Conservation (phyloP, 2,888 invertebrate species). For the Lasioglossum villosulum region DNA sequence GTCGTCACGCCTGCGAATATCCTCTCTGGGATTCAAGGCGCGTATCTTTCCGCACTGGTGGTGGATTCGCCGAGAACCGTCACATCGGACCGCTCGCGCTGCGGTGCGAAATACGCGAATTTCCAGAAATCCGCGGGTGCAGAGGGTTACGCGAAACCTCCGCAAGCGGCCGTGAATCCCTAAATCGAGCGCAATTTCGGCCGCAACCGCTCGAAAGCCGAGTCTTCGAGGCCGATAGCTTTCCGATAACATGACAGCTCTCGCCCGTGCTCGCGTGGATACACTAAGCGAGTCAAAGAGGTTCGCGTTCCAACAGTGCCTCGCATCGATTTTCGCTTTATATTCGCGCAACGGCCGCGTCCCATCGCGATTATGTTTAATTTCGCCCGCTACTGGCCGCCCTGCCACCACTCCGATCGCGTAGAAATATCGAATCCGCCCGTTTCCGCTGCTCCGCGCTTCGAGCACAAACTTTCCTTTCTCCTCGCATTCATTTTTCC, state of each 20-base stretch:
- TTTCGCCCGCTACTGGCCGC: neutral
- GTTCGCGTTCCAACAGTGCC: neutral
- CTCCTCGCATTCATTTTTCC: neutral
- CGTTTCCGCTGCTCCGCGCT: neutral
- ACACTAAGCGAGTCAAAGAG: neutral
- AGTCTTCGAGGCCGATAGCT: conserved; percentile 32
- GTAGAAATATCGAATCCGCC: conserved; percentile 11
- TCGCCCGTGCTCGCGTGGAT: neutral
- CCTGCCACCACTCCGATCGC: neutral
- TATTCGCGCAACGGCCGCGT: neutral
- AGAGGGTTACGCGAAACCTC: conserved; percentile 1
- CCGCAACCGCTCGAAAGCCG: conserved; percentile 8
- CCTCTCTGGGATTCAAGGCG: conserved; percentile 16
- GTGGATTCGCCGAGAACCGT: conserved; percentile 30
- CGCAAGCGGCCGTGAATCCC: neutral
- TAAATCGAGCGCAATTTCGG: conserved; percentile 33
- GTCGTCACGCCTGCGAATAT: conserved; percentile 27
- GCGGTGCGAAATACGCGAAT: conserved; percentile 24
- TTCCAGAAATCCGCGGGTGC: conserved; percentile 28
- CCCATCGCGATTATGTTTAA: neutral
- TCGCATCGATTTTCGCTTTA: conserved; percentile 23
- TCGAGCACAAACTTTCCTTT: neutral
- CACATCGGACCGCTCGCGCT: neutral
- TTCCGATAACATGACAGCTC: conserved; percentile 40
- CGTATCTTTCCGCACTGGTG: conserved; percentile 20